Evolutionary conservation across 1,140 invertebrate species (phyloP).

Genomic region (Neuroterus valhalla): DNA sequence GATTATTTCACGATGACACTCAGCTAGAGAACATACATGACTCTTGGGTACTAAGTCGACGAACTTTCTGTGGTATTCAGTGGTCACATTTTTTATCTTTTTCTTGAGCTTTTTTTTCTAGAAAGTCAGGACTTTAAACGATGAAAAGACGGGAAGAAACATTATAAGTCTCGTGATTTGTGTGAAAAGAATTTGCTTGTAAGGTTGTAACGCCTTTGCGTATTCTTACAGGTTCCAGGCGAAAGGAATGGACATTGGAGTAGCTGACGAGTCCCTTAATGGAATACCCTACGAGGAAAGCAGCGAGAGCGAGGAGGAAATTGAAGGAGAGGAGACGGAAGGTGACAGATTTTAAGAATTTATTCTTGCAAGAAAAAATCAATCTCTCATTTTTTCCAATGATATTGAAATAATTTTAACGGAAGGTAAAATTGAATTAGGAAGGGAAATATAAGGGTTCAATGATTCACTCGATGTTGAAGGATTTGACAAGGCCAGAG

Average conservation of each 20-base stretch:
- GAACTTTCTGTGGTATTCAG: background rate
- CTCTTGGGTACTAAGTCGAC: background rate
- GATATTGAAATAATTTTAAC: too few species aligned
- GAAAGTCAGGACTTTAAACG: constrained; percentile 24
- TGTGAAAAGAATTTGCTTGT: constrained; percentile 21
- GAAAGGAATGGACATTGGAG: constrained; percentile 87
- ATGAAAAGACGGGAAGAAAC: constrained; percentile 3
- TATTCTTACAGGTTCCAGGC: constrained; percentile 82
- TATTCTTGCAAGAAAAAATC: background rate
- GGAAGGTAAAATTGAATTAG: constrained; percentile 30
- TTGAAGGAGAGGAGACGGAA: constrained; percentile 77
- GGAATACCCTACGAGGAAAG: constrained; percentile 81
- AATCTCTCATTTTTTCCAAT: too few species aligned
- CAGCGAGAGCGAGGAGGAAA: constrained; percentile 78
- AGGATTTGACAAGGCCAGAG: too few species aligned
- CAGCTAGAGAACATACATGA: background rate
- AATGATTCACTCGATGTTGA: too few species aligned
- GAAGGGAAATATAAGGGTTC: constrained; percentile 30
- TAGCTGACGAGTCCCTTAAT: constrained; percentile 84
- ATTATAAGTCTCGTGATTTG: background rate
- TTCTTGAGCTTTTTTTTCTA: constrained; percentile 12
- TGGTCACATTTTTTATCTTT: constrained; percentile 5
- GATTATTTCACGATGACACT: background rate
- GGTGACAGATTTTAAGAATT: constrained; percentile 48
- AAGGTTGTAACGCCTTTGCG: constrained; percentile 19